A percentile compares a stretch with the other conserved stretches of the same genome.
Conservation (phyloP, 1,140 invertebrate species). For the Macrobrachium rosenbergii region DNA sequence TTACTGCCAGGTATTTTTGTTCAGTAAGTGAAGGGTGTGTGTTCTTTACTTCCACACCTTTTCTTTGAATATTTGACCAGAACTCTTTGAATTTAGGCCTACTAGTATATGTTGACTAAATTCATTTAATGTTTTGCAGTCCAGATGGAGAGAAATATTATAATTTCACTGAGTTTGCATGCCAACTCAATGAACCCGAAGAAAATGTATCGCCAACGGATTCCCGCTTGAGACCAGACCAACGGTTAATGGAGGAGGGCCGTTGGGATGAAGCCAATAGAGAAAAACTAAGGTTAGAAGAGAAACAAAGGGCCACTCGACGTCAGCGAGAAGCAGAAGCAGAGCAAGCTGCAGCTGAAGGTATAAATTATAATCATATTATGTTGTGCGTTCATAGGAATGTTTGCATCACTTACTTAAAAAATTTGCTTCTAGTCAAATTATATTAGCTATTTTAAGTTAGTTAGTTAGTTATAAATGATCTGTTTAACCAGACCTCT, state of each 20-base stretch:
- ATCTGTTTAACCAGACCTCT: too few relatives aligned
- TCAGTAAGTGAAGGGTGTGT: too few relatives aligned
- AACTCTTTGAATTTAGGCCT: constrained; percentile 46
- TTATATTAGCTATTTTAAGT: too few relatives aligned
- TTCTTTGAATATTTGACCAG: constrained; percentile 2
- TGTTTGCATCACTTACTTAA: neutral
- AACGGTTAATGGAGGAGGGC: constrained; percentile 97
- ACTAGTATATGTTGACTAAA: constrained; percentile 39
- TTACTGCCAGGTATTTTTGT: too few relatives aligned
- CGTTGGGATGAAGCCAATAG: constrained; percentile 96
- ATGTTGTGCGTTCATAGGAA: too few relatives aligned
- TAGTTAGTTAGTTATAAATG: too few relatives aligned
- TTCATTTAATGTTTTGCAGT: constrained; percentile 71
- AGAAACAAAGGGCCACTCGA: constrained; percentile 88
- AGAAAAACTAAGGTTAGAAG: constrained; percentile 90
- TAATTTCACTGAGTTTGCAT: constrained; percentile 93
- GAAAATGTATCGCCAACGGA: constrained; percentile 95
- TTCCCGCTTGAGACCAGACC: constrained; percentile 92
- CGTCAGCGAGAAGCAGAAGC: constrained; percentile 83
- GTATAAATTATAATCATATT: constrained; percentile 69
- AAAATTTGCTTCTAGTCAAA: too few relatives aligned
- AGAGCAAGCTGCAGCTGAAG: constrained; percentile 82
- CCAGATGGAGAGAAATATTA: constrained; percentile 86
- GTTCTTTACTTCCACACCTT: neutral
- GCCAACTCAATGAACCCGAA: constrained; percentile 96